These are phyloP conservation scores for Muntiacus muntjak DNA, from an alignment of 2,113 vertebrate species.

Conservation along the genomic window DNA sequence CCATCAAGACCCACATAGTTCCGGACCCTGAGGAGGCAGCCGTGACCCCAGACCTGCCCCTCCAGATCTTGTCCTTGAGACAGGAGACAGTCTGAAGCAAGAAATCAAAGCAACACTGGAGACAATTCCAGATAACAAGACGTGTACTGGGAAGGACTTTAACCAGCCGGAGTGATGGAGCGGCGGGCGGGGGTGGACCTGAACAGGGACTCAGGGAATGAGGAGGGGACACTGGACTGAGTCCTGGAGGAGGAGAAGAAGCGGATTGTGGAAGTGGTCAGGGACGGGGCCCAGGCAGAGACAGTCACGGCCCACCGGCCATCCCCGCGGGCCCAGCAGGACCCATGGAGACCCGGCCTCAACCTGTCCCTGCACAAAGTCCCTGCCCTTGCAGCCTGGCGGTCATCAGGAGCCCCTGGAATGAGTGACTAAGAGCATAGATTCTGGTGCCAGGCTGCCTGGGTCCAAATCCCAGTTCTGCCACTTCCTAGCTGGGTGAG, in stretches of 20 bases:
- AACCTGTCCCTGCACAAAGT: background rate
- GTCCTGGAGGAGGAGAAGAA: background rate
- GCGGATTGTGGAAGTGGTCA: background rate
- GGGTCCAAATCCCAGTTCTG: background rate
- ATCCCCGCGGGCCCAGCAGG: background rate
- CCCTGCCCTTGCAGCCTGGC: background rate
- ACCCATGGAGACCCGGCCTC: rapidly evolving
- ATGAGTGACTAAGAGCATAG: background rate
- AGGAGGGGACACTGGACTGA: background rate
- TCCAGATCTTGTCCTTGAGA: background rate
- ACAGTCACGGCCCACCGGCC: background rate
- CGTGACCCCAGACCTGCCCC: background rate
- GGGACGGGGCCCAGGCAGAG: background rate
- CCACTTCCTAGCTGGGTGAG: background rate
- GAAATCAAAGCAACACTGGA: background rate
- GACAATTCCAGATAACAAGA: background rate
- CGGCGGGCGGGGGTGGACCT: rapidly evolving
- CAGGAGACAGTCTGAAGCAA: background rate
- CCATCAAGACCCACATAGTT: background rate
- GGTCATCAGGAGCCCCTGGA: background rate
- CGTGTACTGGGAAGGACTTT: background rate
- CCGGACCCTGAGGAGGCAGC: background rate
- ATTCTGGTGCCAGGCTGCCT: too few relatives aligned
- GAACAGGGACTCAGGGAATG: background rate
- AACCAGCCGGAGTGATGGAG: background rate